A percentile compares a stretch with the other conserved stretches of the same genome.
Conservation (phyloP, 2,888 invertebrate species). For the Drosophila diplacantha region DNA sequence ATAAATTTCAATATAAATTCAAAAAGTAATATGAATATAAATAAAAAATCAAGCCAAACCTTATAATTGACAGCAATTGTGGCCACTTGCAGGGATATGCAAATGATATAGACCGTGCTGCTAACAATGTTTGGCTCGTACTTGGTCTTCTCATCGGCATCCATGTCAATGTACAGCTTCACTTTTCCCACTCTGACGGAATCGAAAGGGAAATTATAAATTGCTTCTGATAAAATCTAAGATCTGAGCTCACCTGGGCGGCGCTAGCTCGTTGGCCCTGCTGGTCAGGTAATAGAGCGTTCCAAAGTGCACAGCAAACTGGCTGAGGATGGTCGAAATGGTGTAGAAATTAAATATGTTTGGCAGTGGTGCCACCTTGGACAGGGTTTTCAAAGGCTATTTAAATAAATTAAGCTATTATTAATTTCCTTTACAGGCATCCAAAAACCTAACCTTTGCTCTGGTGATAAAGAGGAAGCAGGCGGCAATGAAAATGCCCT, state of each 20-base stretch:
- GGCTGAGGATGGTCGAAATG: constrained; percentile 93
- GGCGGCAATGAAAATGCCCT: constrained; percentile 95
- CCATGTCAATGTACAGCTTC: constrained; percentile 80
- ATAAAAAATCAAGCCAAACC: constrained; percentile 79
- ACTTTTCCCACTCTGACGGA: constrained; percentile 80
- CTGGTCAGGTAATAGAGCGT: constrained; percentile 93
- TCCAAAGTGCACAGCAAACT: constrained; percentile 96
- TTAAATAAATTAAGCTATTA: neutral
- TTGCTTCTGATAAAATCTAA: neutral
- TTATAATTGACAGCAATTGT: constrained; percentile 99
- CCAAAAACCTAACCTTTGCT: constrained; percentile 86
- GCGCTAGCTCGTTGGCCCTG: constrained; percentile 85
- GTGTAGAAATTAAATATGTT: constrained; percentile 99
- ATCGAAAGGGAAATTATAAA: neutral
- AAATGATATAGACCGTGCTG: constrained; percentile 98
- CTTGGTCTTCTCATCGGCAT: constrained; percentile 86
- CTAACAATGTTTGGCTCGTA: constrained; percentile 97
- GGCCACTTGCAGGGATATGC: constrained; percentile 97
- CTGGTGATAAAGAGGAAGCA: constrained; percentile 99
- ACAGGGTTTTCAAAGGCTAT: constrained; percentile 93
- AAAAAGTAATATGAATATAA: neutral
- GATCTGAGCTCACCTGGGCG: constrained; percentile 81
- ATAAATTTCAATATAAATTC: neutral
- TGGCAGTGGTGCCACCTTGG: constrained; percentile 95
- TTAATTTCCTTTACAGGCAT: constrained; percentile 67